These are phyloP conservation scores for Oxyura jamaicensis DNA, from an alignment of 2,113 vertebrate genomes.

Conservation along the genomic window DNA sequence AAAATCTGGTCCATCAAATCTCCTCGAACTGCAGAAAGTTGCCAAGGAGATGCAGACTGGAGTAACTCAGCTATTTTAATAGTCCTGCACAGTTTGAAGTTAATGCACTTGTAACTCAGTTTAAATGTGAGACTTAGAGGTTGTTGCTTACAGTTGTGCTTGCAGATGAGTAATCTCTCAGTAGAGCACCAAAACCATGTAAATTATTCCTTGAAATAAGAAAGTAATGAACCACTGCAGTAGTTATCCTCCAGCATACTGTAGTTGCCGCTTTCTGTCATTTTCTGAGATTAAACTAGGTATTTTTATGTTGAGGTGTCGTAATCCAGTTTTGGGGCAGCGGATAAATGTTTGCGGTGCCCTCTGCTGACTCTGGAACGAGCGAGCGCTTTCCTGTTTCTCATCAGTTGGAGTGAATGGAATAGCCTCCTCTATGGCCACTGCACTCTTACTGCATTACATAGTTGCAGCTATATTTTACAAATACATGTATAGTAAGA, in stretches of 20 bases:
- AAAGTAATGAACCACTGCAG: accelerated
- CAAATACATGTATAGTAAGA: background rate
- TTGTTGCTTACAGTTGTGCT: background rate
- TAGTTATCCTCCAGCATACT: background rate
- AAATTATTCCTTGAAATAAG: background rate
- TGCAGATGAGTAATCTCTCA: background rate
- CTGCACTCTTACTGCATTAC: background rate
- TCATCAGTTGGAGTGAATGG: too few species aligned
- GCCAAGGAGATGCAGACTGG: background rate
- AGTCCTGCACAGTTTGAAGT: background rate
- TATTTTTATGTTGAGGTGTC: background rate
- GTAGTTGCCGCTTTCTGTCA: background rate
- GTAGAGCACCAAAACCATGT: background rate
- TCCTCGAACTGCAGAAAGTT: background rate
- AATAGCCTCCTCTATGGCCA: background rate
- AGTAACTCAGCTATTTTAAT: background rate
- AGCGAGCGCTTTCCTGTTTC: background rate
- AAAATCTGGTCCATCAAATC: background rate
- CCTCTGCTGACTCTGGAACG: background rate
- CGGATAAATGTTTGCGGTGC: background rate
- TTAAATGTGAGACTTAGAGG: accelerated
- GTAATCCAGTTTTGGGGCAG: background rate
- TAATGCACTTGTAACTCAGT: background rate
- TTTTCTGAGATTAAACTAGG: background rate
- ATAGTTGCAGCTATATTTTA: background rate